Conservation (phyloP, 2,113 vertebrate genomes). For the Catagonus wagneri region DNA sequence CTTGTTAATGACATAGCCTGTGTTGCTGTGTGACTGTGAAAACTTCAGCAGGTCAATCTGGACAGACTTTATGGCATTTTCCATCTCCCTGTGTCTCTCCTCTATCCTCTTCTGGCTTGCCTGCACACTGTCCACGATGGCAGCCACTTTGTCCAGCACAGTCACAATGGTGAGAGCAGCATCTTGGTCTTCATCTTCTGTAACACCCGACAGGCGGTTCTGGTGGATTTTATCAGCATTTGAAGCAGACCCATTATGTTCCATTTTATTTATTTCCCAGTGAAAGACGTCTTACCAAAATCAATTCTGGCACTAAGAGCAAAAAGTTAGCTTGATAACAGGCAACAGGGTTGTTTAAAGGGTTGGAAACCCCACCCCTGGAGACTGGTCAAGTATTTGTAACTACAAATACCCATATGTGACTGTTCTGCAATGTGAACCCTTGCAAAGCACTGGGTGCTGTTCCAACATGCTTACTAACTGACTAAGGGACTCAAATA, state of each 20-base stretch:
- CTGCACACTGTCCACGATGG: slow-evolving; percentile 96
- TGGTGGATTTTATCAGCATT: slow-evolving; percentile 89
- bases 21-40: slow-evolving; percentile 93
- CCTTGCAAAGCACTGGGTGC: slow-evolving; percentile 77
- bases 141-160: slow-evolving; percentile 96
- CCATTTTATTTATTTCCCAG: slow-evolving; percentile 87
- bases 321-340: slow-evolving; percentile 82
- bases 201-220: slow-evolving; percentile 88
- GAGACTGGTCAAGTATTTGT: slow-evolving; percentile 88
- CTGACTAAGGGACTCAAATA: slow-evolving; percentile 88
- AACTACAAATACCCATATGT: slow-evolving; percentile 87
- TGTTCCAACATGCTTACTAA: slow-evolving; percentile 80
- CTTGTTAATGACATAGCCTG: slow-evolving; percentile 92
- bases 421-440: slow-evolving; percentile 93
- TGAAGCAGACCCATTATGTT: slow-evolving; percentile 85
- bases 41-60: slow-evolving; percentile 96
- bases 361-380: slow-evolving; percentile 86
- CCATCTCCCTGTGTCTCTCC: slow-evolving; percentile 95
- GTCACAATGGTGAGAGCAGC: slow-evolving; percentile 95
- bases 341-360: slow-evolving; percentile 86
- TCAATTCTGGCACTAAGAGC: slow-evolving; percentile 73
- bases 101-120: slow-evolving; percentile 97
- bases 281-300: slow-evolving; percentile 35
- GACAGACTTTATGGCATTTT: slow-evolving; percentile 92
- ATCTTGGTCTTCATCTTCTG: slow-evolving; percentile 94